Conservation (phyloP, 1,140 invertebrate genomes). For the Rhagoletis zephyria region DNA sequence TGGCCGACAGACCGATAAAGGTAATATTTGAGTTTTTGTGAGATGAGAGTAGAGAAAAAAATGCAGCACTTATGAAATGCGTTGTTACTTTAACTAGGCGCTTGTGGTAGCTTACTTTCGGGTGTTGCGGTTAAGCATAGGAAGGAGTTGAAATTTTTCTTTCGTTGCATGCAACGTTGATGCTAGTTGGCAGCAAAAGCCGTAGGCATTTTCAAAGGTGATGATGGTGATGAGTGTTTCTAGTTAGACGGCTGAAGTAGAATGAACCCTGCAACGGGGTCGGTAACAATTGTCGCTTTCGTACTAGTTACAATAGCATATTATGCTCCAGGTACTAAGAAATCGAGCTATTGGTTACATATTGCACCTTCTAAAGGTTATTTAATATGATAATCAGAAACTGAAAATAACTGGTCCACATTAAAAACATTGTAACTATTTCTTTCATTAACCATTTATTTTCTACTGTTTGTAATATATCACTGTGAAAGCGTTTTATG, state of each 20-base stretch:
- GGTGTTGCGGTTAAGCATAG: not conserved
- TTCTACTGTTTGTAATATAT: too few species aligned
- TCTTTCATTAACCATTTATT: too few species aligned
- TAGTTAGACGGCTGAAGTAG: not conserved
- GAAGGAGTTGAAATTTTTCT: not conserved
- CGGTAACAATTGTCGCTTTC: too few species aligned
- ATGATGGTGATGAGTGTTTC: not conserved
- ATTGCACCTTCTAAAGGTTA: too few species aligned
- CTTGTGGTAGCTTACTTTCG: not conserved
- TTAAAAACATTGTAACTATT: too few species aligned
- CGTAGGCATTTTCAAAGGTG: not conserved
- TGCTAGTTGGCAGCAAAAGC: not conserved
- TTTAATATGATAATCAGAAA: too few species aligned
- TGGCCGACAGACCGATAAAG: not conserved
- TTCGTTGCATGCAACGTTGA: not conserved
- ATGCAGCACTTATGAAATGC: constrained; percentile 5
- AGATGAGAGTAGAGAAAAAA: not conserved
- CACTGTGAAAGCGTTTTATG: too few species aligned
- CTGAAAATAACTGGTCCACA: too few species aligned
- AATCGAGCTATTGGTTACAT: too few species aligned
- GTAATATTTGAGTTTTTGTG: not conserved
- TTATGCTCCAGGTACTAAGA: too few species aligned
- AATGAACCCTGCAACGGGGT: too few species aligned
- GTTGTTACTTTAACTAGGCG: not conserved
- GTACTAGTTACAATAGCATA: too few species aligned